phyloP scores from a whole-genome alignment of 2,888 invertebrate genomes.

The Eucriotettix oculatus region DNA sequence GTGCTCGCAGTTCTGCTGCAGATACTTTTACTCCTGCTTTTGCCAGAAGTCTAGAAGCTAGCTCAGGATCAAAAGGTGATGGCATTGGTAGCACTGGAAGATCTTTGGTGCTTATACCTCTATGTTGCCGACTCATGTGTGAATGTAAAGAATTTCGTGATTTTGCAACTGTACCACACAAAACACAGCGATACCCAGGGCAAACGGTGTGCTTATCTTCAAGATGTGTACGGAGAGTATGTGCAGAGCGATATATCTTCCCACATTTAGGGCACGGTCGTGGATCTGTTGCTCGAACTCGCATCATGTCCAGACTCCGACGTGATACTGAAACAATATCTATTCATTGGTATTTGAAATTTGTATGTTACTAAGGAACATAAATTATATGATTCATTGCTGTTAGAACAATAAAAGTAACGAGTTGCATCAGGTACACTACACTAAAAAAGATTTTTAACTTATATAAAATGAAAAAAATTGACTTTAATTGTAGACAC shows the following conservation, averaged over 20 bases:
- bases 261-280: slow-evolving; percentile 86
- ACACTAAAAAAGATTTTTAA: too few species aligned
- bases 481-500: too few species aligned
- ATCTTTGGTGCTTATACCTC: slow-evolving; percentile 86
- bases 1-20: slow-evolving; percentile 61
- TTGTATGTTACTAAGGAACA: too few species aligned
- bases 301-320: slow-evolving; percentile 65
- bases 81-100: slow-evolving; percentile 86
- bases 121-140: slow-evolving; percentile 85
- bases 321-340: slow-evolving; percentile 40
- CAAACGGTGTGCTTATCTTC: slow-evolving; percentile 89
- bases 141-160: slow-evolving; percentile 83
- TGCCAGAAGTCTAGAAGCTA: slow-evolving; percentile 68
- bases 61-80: slow-evolving; percentile 75
- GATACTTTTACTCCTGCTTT: slow-evolving; percentile 66
- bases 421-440: too few species aligned
- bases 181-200: slow-evolving; percentile 78
- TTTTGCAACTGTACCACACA: slow-evolving; percentile 85
- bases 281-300: slow-evolving; percentile 82
- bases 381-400: too few species aligned
- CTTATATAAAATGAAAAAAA: too few species aligned
- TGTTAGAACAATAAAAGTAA: too few species aligned
- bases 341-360: not conserved
- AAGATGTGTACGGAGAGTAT: slow-evolving; percentile 76
- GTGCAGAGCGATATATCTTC: slow-evolving; percentile 82